Evolutionary conservation across 1,140 invertebrate genomes (phyloP).

Genomic region (Trinorchestia longiramus): DNA sequence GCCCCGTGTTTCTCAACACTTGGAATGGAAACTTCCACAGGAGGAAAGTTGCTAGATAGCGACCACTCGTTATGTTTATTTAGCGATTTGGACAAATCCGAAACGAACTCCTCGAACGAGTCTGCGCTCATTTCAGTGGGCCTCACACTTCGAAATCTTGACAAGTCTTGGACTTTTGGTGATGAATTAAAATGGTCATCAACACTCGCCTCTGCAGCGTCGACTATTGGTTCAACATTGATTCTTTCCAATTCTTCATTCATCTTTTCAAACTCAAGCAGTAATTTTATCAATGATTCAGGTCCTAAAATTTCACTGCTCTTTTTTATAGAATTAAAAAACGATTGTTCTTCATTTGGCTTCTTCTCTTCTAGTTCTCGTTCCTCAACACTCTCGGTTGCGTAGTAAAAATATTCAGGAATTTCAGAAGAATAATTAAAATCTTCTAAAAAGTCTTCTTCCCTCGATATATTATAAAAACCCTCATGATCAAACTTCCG

Average conservation of each 20-base stretch:
- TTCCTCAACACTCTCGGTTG: neutral
- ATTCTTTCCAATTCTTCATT: neutral
- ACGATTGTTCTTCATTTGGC: neutral
- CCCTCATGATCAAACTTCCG: neutral
- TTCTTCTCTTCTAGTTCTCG: neutral
- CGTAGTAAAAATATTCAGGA: neutral
- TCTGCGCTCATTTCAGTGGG: neutral
- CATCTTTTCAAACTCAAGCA: neutral
- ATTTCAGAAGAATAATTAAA: neutral
- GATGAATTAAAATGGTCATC: neutral
- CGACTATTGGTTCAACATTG: neutral
- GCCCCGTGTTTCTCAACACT: neutral
- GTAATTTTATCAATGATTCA: neutral
- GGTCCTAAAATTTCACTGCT: neutral
- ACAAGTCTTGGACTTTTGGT: neutral
- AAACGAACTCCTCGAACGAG: neutral
- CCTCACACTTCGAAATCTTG: neutral
- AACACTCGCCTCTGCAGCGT: neutral
- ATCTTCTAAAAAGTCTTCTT: neutral
- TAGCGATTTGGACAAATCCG: conserved; percentile 11
- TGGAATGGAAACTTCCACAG: conserved; percentile 18
- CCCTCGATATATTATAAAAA: neutral
- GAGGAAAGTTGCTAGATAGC: conserved; percentile 30
- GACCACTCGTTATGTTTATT: conserved; percentile 36
- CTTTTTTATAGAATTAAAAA: neutral